Evolutionary conservation across 2,797 vertebrate genomes (phyloP).

Genomic region (Sebastes reedi): DNA sequence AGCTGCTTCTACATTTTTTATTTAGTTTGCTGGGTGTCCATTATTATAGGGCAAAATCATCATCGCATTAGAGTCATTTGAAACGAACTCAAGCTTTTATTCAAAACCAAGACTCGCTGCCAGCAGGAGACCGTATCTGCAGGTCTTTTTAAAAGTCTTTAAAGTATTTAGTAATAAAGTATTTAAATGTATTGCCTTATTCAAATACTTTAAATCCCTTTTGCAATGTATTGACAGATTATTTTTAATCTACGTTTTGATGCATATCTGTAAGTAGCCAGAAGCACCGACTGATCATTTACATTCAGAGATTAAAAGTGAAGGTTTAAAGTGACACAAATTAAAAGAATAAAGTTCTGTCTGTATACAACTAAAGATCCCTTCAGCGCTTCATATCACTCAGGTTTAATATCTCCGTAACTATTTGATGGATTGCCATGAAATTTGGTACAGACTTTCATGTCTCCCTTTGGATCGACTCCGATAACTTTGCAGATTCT

Average conservation of each 20-base stretch:
- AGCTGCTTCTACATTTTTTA: conserved; percentile 17
- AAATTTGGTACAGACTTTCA: not conserved
- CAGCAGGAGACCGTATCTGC: not conserved
- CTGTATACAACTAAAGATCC: not conserved
- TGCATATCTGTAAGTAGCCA: not conserved
- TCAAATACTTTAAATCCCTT: not conserved
- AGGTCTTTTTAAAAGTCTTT: not conserved
- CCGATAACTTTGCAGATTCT: not conserved
- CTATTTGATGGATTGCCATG: not conserved
- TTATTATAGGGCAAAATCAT: conserved; percentile 21
- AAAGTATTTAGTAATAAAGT: no score
- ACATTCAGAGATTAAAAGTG: not conserved
- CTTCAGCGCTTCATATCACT: not conserved
- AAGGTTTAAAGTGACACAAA: not conserved
- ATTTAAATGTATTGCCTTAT: not conserved
- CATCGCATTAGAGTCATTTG: not conserved
- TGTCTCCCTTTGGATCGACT: no score
- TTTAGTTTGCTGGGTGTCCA: conserved; percentile 15
- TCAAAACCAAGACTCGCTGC: not conserved
- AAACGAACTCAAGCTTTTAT: conserved; percentile 13
- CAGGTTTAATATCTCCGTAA: not conserved
- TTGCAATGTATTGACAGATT: not conserved
- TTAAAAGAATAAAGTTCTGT: not conserved
- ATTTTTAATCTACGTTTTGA: not conserved
- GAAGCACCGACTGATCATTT: not conserved